A percentile compares a stretch with the other conserved stretches of the same genome.
These are phyloP conservation scores for Uloborus diversus DNA, from an alignment of 1,140 invertebrate species.

Conservation along the genomic window DNA sequence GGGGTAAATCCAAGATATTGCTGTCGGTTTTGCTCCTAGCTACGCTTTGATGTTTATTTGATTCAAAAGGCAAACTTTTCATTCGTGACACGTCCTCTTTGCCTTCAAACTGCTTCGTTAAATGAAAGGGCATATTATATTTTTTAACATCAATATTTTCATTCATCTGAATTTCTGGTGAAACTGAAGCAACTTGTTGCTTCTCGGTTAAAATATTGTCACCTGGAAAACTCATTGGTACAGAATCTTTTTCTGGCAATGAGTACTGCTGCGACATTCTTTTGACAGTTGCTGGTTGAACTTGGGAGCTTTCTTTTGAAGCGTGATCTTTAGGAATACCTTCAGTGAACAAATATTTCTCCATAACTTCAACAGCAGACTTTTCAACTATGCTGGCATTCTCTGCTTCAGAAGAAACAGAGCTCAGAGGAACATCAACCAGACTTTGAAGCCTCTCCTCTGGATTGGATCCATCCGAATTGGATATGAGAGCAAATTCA, in stretches of 20 bases:
- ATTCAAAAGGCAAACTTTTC: conserved; percentile 46
- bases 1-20: conserved; percentile 38
- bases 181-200: not conserved
- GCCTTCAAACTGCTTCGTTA: not conserved
- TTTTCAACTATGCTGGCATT: conserved; percentile 38
- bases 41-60: conserved; percentile 29
- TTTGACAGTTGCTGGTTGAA: not conserved
- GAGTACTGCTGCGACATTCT: not conserved
- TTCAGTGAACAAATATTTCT: conserved; percentile 49
- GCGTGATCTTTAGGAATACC: not conserved
- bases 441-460: conserved; percentile 3
- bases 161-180: not conserved
- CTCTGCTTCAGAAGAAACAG: conserved; percentile 27
- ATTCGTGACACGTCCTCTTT: conserved; percentile 22
- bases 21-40: conserved; percentile 46
- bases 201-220: not conserved
- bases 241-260: not conserved
- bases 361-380: conserved; percentile 50
- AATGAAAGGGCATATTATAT: no score
- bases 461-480: not conserved
- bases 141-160: no score
- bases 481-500: conserved; percentile 1
- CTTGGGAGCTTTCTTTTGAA: not conserved
- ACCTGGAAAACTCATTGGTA: not conserved
- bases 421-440: conserved; percentile 25